Base-by-base conservation (phyloP, 2,888 invertebrate genomes). In the Poecilobothrus nobilitatus region DNA sequence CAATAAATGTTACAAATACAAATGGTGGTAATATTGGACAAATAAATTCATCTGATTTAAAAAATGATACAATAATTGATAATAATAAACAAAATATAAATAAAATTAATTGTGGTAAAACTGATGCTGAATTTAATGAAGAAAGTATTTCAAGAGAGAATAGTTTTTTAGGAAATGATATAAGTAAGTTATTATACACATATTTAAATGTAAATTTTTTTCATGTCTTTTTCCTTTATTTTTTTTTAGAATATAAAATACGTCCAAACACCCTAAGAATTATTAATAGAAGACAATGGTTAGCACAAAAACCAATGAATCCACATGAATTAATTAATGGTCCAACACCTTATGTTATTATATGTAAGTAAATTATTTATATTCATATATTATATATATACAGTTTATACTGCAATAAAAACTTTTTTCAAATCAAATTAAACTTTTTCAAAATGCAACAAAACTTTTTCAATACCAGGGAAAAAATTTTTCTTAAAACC, bases 341-440 rank as follows among this genome's bases (percentile, higher is more conserved):
- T 41, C 83, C 84, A 15, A 83, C 82, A 9, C 79, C 82, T 75
- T 82, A 78, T 71, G 84, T 85, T 18, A 80, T 85, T 53, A 84
- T 85, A 69, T 80, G 84, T 84, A 78, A 77, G 81, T 76, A 41
- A 41, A n/a, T n/a, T n/a, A n/a, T n/a, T n/a, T n/a, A n/a, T n/a
- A n/a, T n/a, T n/a, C n/a, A n/a, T n/a, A n/a, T n/a, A n/a, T n/a
- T n/a, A n/a, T n/a, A n/a, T n/a, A n/a, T n/a, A n/a, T n/a, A n/a
- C n/a, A n/a, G n/a, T n/a, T n/a, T n/a, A n/a, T n/a, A n/a, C n/a
- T n/a, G n/a, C n/a, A n/a, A n/a, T n/a, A n/a, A n/a, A n/a, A n/a
- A n/a, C n/a, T n/a, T n/a, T n/a, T n/a, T n/a, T n/a, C n/a, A n/a
- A n/a, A n/a, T n/a, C n/a, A n/a, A n/a, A n/a, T n/a, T n/a, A n/a